A percentile compares a stretch with the other conserved stretches of the same genome.
These are phyloP conservation scores for Hyles vespertilio DNA, from an alignment of 1,140 invertebrate genomes.

Conservation along the genomic window DNA sequence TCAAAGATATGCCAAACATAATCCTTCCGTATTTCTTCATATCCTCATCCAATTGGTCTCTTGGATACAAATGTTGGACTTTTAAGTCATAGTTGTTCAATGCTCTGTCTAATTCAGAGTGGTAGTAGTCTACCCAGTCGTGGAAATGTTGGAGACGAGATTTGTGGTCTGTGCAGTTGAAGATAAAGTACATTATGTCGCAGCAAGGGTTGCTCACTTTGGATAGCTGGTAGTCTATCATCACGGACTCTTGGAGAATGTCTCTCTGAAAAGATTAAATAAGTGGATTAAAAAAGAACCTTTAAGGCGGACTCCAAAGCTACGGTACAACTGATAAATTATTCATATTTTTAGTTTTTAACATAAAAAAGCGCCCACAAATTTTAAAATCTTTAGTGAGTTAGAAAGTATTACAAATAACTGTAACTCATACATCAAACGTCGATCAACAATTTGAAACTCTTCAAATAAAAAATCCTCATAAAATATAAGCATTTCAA, in stretches of 20 bases:
- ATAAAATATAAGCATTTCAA: not conserved
- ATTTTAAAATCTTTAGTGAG: not conserved
- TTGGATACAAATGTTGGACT: conserved; percentile 8
- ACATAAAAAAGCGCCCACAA: not conserved
- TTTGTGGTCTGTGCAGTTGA: conserved; percentile 29
- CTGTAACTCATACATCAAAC: not conserved
- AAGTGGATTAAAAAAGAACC: not conserved
- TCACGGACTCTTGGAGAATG: conserved; percentile 16
- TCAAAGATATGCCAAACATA: too few species aligned
- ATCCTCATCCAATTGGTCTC: too few species aligned
- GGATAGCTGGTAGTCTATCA: conserved; percentile 32
- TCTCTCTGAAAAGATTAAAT: conserved; percentile 20
- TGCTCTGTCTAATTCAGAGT: conserved; percentile 22
- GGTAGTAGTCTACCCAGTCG: conserved; percentile 33
- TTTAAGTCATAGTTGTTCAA: conserved; percentile 23
- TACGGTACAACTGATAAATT: not conserved
- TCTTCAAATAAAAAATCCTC: not conserved
- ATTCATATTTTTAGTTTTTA: not conserved
- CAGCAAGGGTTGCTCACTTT: conserved; percentile 13
- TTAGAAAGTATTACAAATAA: not conserved
- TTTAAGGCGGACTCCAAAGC: not conserved
- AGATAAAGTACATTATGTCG: conserved; percentile 28
- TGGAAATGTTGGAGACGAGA: conserved; percentile 21
- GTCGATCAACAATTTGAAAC: not conserved
- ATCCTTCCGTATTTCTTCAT: too few species aligned